phyloP scores from a whole-genome alignment of 1,140 invertebrate species.

The Brachionus asplanchnoidis region DNA sequence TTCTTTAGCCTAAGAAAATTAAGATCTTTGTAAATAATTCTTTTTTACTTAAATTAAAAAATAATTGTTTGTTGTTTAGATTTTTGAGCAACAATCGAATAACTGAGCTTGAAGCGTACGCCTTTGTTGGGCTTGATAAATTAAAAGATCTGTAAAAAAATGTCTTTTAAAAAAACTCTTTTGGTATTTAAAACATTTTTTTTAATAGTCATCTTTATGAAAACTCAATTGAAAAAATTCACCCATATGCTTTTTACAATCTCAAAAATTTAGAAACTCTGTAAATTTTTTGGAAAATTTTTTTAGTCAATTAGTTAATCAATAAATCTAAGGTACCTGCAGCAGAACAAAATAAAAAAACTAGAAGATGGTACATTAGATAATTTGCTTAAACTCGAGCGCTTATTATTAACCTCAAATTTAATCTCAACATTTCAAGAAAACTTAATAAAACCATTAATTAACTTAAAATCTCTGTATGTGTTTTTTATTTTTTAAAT shows the following conservation, averaged over 20 bases:
- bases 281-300: neutral
- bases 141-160: neutral
- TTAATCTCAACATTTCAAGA: neutral
- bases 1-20: neutral
- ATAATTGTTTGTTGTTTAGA: neutral
- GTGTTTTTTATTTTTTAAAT: too few species aligned
- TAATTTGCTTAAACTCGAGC: neutral
- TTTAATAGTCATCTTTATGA: neutral
- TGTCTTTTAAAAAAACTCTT: neutral
- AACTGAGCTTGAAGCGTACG: neutral
- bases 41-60: neutral
- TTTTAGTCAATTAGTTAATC: neutral
- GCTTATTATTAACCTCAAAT: neutral
- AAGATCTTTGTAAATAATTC: neutral
- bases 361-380: neutral
- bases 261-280: neutral
- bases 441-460: neutral
- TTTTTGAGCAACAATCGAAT: constrained; percentile 17
- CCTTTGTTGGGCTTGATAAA: neutral
- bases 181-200: neutral
- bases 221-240: neutral
- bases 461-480: neutral
- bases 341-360: constrained; percentile 13
- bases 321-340: neutral
- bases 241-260: neutral